Conservation (phyloP, 2,888 invertebrate species). For the Achlya flavicornis region DNA sequence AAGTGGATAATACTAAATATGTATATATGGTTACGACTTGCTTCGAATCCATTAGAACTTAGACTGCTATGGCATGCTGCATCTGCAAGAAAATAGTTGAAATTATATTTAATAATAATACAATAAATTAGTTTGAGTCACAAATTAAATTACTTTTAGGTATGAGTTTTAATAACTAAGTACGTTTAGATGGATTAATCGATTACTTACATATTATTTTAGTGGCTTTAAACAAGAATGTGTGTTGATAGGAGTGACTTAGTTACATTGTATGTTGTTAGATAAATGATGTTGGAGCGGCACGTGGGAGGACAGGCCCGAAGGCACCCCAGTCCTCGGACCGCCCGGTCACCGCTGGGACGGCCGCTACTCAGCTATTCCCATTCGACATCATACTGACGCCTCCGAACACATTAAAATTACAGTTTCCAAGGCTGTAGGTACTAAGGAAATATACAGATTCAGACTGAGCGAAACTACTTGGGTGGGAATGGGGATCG, state of each 20-base stretch:
- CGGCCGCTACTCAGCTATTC: slow-evolving; percentile 55
- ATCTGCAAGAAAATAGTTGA: too few relatives aligned
- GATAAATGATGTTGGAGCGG: slow-evolving; percentile 40
- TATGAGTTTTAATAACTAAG: too few relatives aligned
- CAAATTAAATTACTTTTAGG: too few relatives aligned
- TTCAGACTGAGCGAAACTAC: slow-evolving; percentile 61
- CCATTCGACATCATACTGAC: slow-evolving; percentile 66
- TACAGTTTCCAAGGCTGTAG: slow-evolving; percentile 76
- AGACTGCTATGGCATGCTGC: too few relatives aligned
- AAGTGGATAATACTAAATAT: too few relatives aligned
- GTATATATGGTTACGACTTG: too few relatives aligned
- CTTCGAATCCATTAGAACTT: too few relatives aligned
- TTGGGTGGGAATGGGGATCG: slow-evolving; percentile 69
- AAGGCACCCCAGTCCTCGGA: slow-evolving; percentile 39
- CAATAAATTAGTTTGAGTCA: too few relatives aligned
- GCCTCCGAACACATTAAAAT: slow-evolving; percentile 79
- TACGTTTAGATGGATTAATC: too few relatives aligned
- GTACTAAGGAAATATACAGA: slow-evolving; percentile 11
- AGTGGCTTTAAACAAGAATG: not conserved
- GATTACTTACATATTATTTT: not conserved
- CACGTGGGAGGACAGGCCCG: slow-evolving; percentile 30
- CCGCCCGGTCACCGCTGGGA: slow-evolving; percentile 51
- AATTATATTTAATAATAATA: too few relatives aligned
- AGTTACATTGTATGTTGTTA: slow-evolving; percentile 1
- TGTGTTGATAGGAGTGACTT: not conserved